These are phyloP conservation scores for Drosophila meridionalis DNA, from an alignment of 2,888 invertebrate genomes.

Conservation along the genomic window DNA sequence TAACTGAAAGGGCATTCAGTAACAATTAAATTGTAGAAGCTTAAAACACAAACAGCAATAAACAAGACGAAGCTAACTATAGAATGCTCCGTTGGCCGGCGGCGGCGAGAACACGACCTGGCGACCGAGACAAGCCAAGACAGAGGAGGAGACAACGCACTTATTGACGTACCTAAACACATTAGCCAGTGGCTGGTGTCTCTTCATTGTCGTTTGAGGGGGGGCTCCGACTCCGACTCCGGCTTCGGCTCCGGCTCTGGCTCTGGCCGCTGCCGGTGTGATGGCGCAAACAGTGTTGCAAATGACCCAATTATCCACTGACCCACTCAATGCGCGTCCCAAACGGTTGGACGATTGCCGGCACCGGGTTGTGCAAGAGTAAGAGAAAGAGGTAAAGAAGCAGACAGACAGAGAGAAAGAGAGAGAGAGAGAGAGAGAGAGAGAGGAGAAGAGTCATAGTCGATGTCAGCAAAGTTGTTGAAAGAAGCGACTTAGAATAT, in stretches of 20 bases:
- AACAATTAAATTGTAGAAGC: slow-evolving; percentile 66
- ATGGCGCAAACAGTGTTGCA: slow-evolving; percentile 81
- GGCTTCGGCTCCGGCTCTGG: not conserved
- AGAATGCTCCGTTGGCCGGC: slow-evolving; percentile 52
- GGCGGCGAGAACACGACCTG: slow-evolving; percentile 45
- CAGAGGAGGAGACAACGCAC: slow-evolving; percentile 57
- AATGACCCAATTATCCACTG: slow-evolving; percentile 85
- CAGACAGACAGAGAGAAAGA: not conserved
- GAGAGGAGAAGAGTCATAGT: not conserved
- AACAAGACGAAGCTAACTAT: slow-evolving; percentile 38
- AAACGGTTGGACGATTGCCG: slow-evolving; percentile 61
- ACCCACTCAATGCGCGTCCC: slow-evolving; percentile 81
- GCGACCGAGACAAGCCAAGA: slow-evolving; percentile 24
- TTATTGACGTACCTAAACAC: slow-evolving; percentile 79
- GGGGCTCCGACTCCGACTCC: slow-evolving; percentile 12
- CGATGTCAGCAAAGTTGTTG: slow-evolving; percentile 31
- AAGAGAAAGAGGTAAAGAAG: slow-evolving; percentile 41
- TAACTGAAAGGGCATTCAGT: slow-evolving; percentile 39
- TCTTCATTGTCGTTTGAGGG: slow-evolving; percentile 32
- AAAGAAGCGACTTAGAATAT: slow-evolving; percentile 49
- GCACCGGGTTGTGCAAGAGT: slow-evolving; percentile 54
- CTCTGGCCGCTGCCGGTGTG: slow-evolving; percentile 48
- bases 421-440: slow-evolving; percentile 1
- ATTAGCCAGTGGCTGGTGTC: slow-evolving; percentile 60
- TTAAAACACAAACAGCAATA: slow-evolving; percentile 6